Conservation (phyloP, 2,113 vertebrate species). For the Telmatochromis sp. region DNA sequence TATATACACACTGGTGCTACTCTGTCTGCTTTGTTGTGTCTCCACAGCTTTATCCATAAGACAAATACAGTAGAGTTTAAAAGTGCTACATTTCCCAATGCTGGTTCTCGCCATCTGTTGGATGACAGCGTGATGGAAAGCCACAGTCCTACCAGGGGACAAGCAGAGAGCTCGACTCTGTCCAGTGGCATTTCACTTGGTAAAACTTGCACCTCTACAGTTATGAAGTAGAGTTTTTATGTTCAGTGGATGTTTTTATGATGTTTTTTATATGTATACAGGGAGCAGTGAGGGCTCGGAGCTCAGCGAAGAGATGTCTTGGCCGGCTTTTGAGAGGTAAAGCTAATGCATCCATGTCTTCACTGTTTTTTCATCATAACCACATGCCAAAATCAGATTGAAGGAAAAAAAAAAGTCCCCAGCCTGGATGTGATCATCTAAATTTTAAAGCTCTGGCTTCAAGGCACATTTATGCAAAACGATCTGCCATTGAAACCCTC, state of each 20-base stretch:
- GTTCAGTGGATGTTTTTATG: not conserved
- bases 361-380: not conserved
- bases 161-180: constrained; percentile 92
- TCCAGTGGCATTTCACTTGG: constrained; percentile 97
- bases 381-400: not conserved
- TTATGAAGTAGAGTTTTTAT: not conserved
- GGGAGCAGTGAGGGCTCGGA: constrained; percentile 98
- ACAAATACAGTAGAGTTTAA: constrained; percentile 96
- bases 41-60: constrained; percentile 91
- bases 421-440: not conserved
- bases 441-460: constrained; percentile 1
- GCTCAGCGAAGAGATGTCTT: constrained; percentile 95
- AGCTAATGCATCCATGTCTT: not conserved
- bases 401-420: not conserved
- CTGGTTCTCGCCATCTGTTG: constrained; percentile 89
- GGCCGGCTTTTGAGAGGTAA: constrained; percentile 98
- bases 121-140: constrained; percentile 98
- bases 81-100: constrained; percentile 96
- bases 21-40: not conserved
- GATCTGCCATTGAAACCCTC: not conserved
- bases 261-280: constrained; percentile 48
- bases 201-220: constrained; percentile 24
- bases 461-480: not conserved
- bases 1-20: not conserved
- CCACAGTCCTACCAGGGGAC: constrained; percentile 83